Conservation (phyloP, 2,888 invertebrate genomes). For the Nasonovia ribisnigri region DNA sequence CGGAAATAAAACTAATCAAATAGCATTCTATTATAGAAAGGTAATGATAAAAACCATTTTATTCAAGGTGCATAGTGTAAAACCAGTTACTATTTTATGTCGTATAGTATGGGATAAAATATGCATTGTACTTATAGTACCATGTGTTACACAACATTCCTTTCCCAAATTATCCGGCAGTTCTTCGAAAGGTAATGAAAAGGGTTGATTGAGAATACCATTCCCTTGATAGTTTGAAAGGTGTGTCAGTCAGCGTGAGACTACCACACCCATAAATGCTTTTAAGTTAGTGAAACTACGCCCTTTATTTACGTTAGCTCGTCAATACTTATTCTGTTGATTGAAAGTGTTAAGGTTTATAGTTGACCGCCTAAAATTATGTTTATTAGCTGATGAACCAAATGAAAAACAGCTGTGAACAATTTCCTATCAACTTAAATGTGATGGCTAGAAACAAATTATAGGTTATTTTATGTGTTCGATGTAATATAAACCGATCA, state of each 20-base stretch:
- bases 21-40: neutral
- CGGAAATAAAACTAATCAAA: neutral
- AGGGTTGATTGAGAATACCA: slow-evolving; percentile 28
- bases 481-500: neutral
- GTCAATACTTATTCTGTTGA: slow-evolving; percentile 32
- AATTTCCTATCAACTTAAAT: neutral
- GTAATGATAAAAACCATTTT: neutral
- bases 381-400: neutral
- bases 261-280: slow-evolving; percentile 55
- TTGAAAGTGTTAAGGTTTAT: slow-evolving; percentile 13
- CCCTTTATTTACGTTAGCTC: slow-evolving; percentile 47
- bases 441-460: neutral
- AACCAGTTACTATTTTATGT: neutral
- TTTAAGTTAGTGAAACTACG: slow-evolving; percentile 60
- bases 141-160: neutral
- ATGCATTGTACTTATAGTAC: neutral
- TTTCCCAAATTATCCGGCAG: neutral
- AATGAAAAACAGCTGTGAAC: neutral
- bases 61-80: neutral
- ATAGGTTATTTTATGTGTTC: neutral
- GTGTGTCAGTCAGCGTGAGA: slow-evolving; percentile 47
- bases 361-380: neutral
- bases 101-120: neutral
- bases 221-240: slow-evolving; percentile 21
- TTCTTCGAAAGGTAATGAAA: slow-evolving; percentile 17